Base-by-base conservation (phyloP, 2,113 vertebrate genomes). In the Hyperoodon ampullatus region DNA sequence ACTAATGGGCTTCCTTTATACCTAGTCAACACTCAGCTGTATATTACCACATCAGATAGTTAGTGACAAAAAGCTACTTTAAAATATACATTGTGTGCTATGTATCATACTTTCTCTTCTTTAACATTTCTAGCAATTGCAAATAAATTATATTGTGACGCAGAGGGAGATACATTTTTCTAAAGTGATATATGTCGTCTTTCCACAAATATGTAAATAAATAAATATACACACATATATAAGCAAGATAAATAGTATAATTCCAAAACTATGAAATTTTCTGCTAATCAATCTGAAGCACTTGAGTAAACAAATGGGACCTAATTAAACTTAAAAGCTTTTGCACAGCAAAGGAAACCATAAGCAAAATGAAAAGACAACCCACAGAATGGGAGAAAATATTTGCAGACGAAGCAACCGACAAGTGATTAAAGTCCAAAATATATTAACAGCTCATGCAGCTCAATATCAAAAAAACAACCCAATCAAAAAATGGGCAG, bases 161-260 rank as follows among this genome's bases (percentile, higher is more conserved):
- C n/a, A 94, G 26, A 88, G 85, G 16, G 28, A 44, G 42, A 30
- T 91, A 65, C 18, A 89, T 74, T 93, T 70, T 95, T 78, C 55
- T 53, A 72, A 83, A 70, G 2, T 92, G 65, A 33, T 61, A 8
- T 80, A 55, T 88, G 13, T 66, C n/a, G 1, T 87, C n/a, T 93
- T 95, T 88, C 8, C 15, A 44, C 23, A 71, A n/a, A 75, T n/a
- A 89, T 35, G 8, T 63, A 65, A 33, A 88, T 26, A 74, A 66
- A 42, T 78, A 58, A 18, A 80, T 39, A 70, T 14, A 60, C 15
- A 30, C 10, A 55, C 5, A 63, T 47, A 47, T 21, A 13, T 82
- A 60, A 75, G 82, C 42, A 93, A 39, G 7, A 42, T 50, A 39
- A 61, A 24, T 5, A 16, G 30, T 7, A 13, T 90, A 80, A 75